A percentile compares a stretch with the other conserved stretches of the same genome.
phyloP scores from a whole-genome alignment of 2,888 invertebrate genomes.

The Leptura quadrifasciata region DNA sequence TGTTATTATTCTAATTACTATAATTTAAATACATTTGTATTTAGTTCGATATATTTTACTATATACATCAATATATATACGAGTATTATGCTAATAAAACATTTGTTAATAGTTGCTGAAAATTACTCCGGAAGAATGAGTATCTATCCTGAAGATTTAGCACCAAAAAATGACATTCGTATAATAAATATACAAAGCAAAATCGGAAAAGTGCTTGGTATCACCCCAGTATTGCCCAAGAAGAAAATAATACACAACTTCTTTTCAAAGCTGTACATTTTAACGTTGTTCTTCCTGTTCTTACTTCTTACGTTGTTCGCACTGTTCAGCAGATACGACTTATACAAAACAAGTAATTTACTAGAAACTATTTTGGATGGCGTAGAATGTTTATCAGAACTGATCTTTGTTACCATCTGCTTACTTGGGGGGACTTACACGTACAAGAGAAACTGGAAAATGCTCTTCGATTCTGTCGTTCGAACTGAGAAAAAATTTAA shows the following conservation, averaged over 20 bases:
- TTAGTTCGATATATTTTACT: too few species aligned
- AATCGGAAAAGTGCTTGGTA: slow-evolving; percentile 5
- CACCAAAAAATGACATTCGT: background rate
- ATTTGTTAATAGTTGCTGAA: background rate
- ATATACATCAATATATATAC: background rate
- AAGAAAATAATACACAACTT: background rate
- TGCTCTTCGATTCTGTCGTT: slow-evolving; percentile 9
- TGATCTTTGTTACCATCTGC: background rate
- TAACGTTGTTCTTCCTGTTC: background rate
- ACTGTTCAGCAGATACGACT: background rate
- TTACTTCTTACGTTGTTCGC: slow-evolving; percentile 5
- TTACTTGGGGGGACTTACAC: background rate
- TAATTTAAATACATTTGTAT: background rate
- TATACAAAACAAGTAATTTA: background rate
- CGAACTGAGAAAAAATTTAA: slow-evolving; percentile 17
- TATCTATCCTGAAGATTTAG: background rate
- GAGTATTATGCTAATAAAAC: too few species aligned
- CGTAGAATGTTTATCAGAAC: slow-evolving; percentile 4
- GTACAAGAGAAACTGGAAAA: slow-evolving; percentile 17
- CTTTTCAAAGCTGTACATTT: background rate
- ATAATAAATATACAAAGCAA: slow-evolving; percentile 3
- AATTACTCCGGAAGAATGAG: background rate
- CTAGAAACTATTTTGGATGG: slow-evolving; percentile 12
- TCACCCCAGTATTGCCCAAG: background rate
- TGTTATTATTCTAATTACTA: background rate